Evolutionary conservation across 2,797 vertebrate genomes (phyloP).

Genomic region (Staurois parvus): DNA sequence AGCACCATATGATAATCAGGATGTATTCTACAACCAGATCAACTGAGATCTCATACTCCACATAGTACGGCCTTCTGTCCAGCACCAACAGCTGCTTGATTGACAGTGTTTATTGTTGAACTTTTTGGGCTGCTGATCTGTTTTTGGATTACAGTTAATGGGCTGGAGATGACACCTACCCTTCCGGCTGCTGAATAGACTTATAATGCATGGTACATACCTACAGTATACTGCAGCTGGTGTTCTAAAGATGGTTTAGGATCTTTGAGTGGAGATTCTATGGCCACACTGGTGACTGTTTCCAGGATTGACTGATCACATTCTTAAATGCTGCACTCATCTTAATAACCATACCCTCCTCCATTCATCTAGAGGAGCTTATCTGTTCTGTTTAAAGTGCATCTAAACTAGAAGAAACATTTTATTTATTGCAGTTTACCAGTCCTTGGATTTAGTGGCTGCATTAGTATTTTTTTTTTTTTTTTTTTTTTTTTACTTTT

Average conservation of each 20-base stretch:
- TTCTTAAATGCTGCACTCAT: constrained; percentile 31
- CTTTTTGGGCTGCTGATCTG: neutral
- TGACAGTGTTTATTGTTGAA: neutral
- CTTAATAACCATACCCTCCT: constrained; percentile 1
- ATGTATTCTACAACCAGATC: neutral
- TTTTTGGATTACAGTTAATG: neutral
- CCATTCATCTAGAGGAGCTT: neutral
- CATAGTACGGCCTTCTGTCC: neutral
- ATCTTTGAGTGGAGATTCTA: neutral
- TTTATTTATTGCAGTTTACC: no score
- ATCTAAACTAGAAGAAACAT: no score
- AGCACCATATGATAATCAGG: neutral
- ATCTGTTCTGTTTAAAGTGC: neutral
- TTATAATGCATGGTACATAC: constrained; percentile 37
- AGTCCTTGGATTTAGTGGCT: no score
- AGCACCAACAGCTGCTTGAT: neutral
- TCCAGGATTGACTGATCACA: neutral
- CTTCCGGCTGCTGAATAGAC: constrained; percentile 14
- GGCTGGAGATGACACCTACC: neutral
- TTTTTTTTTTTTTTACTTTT: neutral
- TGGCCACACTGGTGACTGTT: neutral
- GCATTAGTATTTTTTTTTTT: no score
- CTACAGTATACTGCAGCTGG: neutral
- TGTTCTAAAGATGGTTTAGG: neutral
- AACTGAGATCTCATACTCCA: neutral